phyloP scores from a whole-genome alignment of 2,888 invertebrate species.

The Sinotaia quadrata region DNA sequence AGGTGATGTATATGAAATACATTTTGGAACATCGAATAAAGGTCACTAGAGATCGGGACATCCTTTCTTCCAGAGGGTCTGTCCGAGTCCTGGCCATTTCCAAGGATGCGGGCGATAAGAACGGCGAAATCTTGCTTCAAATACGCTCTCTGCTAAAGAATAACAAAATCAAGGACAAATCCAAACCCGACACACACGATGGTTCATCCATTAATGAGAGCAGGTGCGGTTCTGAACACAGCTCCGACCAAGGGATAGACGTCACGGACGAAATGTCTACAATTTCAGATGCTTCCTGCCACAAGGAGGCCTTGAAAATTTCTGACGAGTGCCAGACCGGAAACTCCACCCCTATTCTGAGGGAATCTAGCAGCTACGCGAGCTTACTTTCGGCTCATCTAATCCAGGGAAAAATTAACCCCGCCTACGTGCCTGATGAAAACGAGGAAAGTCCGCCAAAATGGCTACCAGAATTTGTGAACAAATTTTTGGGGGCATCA shows the following conservation, averaged over 20 bases:
- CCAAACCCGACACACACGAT: not conserved
- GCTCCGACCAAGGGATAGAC: conserved; percentile 40
- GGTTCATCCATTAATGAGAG: conserved; percentile 11
- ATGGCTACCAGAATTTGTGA: conserved; percentile 27
- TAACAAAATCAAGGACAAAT: conserved; percentile 9
- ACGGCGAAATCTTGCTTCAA: conserved; percentile 9
- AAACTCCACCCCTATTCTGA: not conserved
- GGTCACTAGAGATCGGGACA: conserved; percentile 2
- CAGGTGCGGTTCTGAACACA: conserved; percentile 31
- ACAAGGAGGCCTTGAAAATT: conserved; percentile 1
- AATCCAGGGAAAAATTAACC: conserved; percentile 23
- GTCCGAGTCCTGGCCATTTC: not conserved
- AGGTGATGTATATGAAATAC: conserved; percentile 60
- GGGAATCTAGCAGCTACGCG: conserved; percentile 20
- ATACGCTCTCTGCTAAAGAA: conserved; percentile 2
- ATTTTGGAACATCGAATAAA: conserved; percentile 46
- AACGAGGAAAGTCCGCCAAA: conserved; percentile 26
- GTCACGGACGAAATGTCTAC: conserved; percentile 29
- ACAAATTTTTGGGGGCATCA: not conserved
- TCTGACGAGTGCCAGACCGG: not conserved
- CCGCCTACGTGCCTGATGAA: conserved; percentile 31
- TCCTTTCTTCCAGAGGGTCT: not conserved
- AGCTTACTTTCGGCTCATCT: conserved; percentile 19
- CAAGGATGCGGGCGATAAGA: not conserved
- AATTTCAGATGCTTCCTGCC: conserved; percentile 26